These are phyloP conservation scores for Pseudomyrmex flavicornis DNA, from an alignment of 1,140 invertebrate species.

Conservation along the genomic window DNA sequence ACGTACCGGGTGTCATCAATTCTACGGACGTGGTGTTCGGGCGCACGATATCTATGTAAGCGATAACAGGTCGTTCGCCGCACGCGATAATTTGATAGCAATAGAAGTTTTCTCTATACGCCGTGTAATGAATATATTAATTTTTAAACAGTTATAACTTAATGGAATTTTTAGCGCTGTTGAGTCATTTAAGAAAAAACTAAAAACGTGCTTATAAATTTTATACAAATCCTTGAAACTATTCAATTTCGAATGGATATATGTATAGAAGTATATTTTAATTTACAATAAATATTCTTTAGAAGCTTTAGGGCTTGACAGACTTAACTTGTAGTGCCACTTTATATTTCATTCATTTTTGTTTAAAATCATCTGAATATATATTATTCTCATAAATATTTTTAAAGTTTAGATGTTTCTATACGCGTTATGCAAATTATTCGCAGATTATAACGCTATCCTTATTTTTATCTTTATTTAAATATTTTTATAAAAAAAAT, in stretches of 20 bases:
- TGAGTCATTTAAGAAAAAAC: too few species aligned
- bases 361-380: neutral
- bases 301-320: neutral
- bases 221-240: too few species aligned
- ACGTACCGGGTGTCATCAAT: constrained; percentile 69
- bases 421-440: constrained; percentile 11
- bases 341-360: neutral
- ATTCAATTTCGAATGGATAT: too few species aligned
- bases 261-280: too few species aligned
- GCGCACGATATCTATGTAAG: constrained; percentile 1
- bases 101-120: neutral
- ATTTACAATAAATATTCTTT: too few species aligned
- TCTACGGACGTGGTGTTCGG: constrained; percentile 41
- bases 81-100: constrained; percentile 18
- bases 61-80: constrained; percentile 62
- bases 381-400: neutral
- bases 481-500: neutral
- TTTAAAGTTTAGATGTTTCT: neutral
- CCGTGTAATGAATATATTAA: neutral
- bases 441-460: neutral
- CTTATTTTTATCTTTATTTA: neutral
- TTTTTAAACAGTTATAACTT: neutral
- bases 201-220: too few species aligned
- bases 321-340: neutral
- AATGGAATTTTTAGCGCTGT: neutral